Conservation (phyloP, 2,113 vertebrate genomes). For the Dipodomys merriami region DNA sequence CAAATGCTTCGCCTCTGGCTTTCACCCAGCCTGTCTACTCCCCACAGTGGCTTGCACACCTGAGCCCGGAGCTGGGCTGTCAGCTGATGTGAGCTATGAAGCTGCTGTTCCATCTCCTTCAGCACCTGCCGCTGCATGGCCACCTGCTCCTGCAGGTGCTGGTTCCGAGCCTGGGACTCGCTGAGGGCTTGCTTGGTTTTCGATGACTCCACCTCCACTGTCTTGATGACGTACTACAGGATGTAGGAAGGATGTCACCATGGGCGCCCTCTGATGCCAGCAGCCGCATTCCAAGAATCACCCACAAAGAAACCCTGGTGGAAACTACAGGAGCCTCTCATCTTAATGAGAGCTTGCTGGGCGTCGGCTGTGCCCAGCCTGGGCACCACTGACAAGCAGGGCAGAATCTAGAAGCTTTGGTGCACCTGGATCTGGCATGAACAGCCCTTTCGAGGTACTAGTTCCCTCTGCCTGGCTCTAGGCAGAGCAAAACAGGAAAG, state of each 20-base stretch:
- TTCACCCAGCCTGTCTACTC: background rate
- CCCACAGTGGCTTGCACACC: slow-evolving; percentile 80
- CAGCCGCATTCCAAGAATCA: background rate
- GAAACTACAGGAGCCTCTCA: background rate
- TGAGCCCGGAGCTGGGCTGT: slow-evolving; percentile 92
- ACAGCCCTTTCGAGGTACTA: background rate
- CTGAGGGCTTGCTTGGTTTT: slow-evolving; percentile 89
- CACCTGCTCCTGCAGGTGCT: slow-evolving; percentile 94
- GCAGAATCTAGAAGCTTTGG: background rate
- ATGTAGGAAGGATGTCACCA: accelerated
- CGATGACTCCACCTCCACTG: slow-evolving; percentile 91
- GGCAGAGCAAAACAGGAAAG: background rate
- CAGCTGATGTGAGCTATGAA: slow-evolving; percentile 91
- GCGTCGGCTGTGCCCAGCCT: background rate
- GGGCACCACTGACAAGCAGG: background rate
- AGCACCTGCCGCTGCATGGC: slow-evolving; percentile 91
- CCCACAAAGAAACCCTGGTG: background rate
- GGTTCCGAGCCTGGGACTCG: slow-evolving; percentile 90
- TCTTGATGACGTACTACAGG: slow-evolving; percentile 89
- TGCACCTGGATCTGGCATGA: background rate
- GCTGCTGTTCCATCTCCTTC: slow-evolving; percentile 93
- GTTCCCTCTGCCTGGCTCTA: background rate
- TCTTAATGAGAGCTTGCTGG: background rate
- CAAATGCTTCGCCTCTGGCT: accelerated
- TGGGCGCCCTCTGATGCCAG: accelerated